A percentile compares a stretch with the other conserved stretches of the same genome.
Evolutionary conservation across 1,140 invertebrate genomes (phyloP).

Genomic region (Drosophila santomea): DNA sequence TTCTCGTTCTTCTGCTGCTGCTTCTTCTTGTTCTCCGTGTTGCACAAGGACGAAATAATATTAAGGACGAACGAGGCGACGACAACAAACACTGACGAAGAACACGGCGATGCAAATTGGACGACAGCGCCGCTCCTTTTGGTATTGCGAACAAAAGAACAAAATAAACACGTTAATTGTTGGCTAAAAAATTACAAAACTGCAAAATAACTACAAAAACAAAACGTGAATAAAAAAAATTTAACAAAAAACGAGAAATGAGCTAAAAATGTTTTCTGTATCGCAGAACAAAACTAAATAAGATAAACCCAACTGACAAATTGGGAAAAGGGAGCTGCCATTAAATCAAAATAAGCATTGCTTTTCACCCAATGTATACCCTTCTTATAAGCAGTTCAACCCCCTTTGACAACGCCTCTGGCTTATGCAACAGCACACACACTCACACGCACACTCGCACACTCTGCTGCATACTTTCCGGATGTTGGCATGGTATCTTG

Average conservation of each 20-base stretch:
- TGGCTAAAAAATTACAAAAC: not conserved
- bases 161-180: not conserved
- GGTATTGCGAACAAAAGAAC: constrained; percentile 1
- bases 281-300: not conserved
- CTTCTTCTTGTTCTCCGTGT: constrained; percentile 44
- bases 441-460: constrained; percentile 14
- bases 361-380: not conserved
- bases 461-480: constrained; percentile 47
- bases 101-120: constrained; percentile 29
- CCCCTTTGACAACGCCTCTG: constrained; percentile 22
- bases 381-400: not conserved
- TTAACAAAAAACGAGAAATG: too few relatives aligned
- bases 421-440: constrained; percentile 54
- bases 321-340: constrained; percentile 17
- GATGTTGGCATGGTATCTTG: not conserved
- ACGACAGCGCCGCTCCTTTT: constrained; percentile 34
- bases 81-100: constrained; percentile 38
- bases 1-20: constrained; percentile 20
- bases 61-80: constrained; percentile 62
- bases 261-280: not conserved
- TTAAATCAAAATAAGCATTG: constrained; percentile 2
- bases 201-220: not conserved
- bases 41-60: constrained; percentile 49
- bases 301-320: constrained; percentile 16
- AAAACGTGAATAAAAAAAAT: not conserved